These are phyloP conservation scores for Agapornis roseicollis DNA, from an alignment of 2,113 vertebrate species.

Conservation along the genomic window DNA sequence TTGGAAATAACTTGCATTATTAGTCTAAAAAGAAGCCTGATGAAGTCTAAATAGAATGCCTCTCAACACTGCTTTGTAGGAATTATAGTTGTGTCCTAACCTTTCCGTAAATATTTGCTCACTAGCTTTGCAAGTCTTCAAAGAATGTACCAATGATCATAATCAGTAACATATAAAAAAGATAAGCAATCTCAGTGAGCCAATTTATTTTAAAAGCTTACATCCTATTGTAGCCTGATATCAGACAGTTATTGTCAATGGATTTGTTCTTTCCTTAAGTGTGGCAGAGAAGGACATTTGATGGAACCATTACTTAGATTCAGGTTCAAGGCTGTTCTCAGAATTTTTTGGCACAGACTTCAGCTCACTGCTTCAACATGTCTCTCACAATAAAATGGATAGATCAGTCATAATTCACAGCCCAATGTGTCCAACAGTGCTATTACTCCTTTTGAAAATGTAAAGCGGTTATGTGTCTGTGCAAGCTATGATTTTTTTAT, in stretches of 20 bases:
- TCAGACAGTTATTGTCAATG: not conserved
- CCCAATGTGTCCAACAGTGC: not conserved
- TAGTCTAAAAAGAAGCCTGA: not conserved
- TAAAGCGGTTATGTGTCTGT: not conserved
- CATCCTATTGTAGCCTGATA: not conserved
- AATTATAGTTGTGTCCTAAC: not conserved
- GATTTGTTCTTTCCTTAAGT: not conserved
- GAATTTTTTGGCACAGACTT: not conserved
- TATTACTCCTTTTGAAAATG: not conserved
- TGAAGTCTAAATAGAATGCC: too few species aligned
- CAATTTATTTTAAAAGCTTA: conserved; percentile 10
- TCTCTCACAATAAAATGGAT: not conserved
- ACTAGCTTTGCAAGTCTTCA: conserved; percentile 19
- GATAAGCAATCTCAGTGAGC: conserved; percentile 37
- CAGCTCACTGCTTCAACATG: not conserved
- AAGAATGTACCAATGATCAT: conserved; percentile 34
- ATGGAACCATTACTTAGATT: not conserved
- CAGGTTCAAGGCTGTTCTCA: not conserved
- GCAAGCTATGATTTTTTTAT: not conserved
- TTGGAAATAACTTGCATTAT: not conserved
- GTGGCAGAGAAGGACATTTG: not conserved
- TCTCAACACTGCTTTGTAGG: not conserved
- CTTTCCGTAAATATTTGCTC: conserved; percentile 43
- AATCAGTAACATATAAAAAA: conserved; percentile 64
- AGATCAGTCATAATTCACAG: not conserved